Evolutionary conservation across 2,888 invertebrate genomes (phyloP), one percentile per base, ranked within the genome.

Genomic region (Neocrepidodera transversa): DNA sequence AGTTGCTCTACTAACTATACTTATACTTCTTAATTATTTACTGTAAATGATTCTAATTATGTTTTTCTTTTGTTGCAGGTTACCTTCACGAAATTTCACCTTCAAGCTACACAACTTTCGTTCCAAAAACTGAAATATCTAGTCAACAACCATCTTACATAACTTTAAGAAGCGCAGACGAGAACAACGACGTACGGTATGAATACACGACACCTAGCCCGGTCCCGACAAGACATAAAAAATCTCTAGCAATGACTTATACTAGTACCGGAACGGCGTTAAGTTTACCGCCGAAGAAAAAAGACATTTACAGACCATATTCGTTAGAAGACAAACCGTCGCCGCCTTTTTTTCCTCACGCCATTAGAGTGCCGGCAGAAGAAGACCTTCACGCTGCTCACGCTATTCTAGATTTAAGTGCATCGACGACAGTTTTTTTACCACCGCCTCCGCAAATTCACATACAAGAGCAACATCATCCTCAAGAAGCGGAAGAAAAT

Each of bases 241-340:
- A 91, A 80, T 90, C 91, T 61, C 82, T 89, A 67, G 84, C 92
- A 36, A 91, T 92, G 88, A 92, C 91, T 76, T 92, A 90, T 78
- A 92, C 92, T 50, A 92, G 92, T 79, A 92, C 92, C 11, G 92
- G 91, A 42, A 87, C 90, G n/a, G 86, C 91, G 32, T 82, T 92
- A 18, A 91, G 92, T 58, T 80, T 93, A 73, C 93, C 94, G 64
- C 93, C 93, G 2, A 93, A 93, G 80, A 93, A 93, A 80, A 93
- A 93, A 79, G 93, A 94, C 79, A 92, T 94, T 71, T 94, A 93
- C 79, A 84, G 93, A 63, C 94, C 94, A 0, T 94, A 94, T 80
- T 93, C 92, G 65, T 81, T 91, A 66, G 90, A 87, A 63, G 87
- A 89, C 71, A 86, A 87, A 73, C 84, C 85, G 13, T 79, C 71